A percentile compares a stretch with the other conserved stretches of the same genome.
phyloP scores from a whole-genome alignment of 2,888 invertebrate species.

The Diarsia rubi region DNA sequence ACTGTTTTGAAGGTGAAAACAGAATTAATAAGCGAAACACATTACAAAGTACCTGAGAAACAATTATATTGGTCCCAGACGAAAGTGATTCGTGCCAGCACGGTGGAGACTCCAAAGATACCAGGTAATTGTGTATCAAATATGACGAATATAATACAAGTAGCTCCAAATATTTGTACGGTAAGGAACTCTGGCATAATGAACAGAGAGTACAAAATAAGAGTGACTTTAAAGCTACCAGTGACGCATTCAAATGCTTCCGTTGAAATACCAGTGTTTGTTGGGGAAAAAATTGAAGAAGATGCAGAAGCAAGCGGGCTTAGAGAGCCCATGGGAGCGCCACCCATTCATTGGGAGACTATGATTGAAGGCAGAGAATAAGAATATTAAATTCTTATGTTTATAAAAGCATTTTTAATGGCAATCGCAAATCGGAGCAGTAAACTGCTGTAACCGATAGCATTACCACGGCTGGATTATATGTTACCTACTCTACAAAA shows the following conservation, averaged over 20 bases:
- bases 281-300: constrained; percentile 33
- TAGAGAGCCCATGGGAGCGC: not conserved
- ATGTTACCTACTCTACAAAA: not conserved
- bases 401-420: not conserved
- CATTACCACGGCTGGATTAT: not conserved
- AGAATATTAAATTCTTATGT: not conserved
- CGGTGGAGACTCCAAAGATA: constrained; percentile 30
- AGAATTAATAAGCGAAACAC: constrained; percentile 18
- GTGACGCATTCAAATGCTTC: constrained; percentile 40
- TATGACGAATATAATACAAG: constrained; percentile 11
- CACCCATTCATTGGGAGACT: constrained; percentile 18
- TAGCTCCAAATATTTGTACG: constrained; percentile 11
- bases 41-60: constrained; percentile 3
- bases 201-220: constrained; percentile 40
- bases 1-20: constrained; percentile 22
- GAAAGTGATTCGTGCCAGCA: constrained; percentile 13
- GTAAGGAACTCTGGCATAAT: constrained; percentile 44
- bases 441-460: not conserved
- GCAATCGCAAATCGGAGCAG: not conserved
- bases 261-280: constrained; percentile 42
- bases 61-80: not conserved
- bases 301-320: not conserved
- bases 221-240: constrained; percentile 46
- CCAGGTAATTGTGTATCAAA: constrained; percentile 17
- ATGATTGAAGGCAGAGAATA: constrained; percentile 19